Conservation (phyloP, 2,797 vertebrate species). For the Otus scops region DNA sequence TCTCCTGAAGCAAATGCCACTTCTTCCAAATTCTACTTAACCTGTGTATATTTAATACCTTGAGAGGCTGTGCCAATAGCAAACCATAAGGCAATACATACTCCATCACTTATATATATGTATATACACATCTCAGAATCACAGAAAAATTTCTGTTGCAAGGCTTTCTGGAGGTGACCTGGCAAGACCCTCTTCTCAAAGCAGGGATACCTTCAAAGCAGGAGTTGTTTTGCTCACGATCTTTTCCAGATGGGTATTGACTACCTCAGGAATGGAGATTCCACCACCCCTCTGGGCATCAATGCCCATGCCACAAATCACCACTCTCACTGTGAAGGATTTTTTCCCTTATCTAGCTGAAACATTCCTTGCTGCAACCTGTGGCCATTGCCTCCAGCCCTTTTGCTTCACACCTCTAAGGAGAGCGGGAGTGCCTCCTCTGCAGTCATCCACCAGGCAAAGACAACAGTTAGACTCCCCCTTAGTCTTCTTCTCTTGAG, state of each 20-base stretch:
- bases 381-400: background rate
- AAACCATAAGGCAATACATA: constrained; percentile 12
- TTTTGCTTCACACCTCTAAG: background rate
- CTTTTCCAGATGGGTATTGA: background rate
- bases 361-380: background rate
- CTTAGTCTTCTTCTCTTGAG: background rate
- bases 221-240: background rate
- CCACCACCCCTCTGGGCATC: background rate
- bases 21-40: constrained; percentile 37
- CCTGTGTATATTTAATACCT: constrained; percentile 36
- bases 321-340: background rate
- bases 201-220: background rate
- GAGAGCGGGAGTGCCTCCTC: background rate
- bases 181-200: background rate
- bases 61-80: constrained; percentile 16
- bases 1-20: constrained; percentile 24
- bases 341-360: background rate
- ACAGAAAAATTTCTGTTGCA: background rate
- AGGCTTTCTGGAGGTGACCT: background rate
- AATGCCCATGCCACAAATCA: background rate
- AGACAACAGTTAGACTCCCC: background rate
- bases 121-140: background rate
- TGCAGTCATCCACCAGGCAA: background rate
- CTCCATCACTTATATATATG: background rate
- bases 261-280: background rate